Evolutionary conservation across 1,140 invertebrate species (phyloP), one percentile per base, ranked within the genome.

Genomic region (Pseudomyrmex flavicornis): DNA sequence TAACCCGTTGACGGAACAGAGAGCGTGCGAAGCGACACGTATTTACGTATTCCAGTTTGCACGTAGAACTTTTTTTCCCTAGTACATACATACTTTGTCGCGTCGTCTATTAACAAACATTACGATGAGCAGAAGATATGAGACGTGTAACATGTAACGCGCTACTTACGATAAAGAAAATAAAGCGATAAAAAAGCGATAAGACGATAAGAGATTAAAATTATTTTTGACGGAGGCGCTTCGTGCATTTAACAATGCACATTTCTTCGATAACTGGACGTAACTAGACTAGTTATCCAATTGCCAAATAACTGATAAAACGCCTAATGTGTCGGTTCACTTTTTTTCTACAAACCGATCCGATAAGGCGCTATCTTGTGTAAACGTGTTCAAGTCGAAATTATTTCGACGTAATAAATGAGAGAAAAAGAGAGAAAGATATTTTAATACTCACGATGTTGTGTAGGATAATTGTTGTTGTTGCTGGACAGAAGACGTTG

Each of bases 401-500:
- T 35, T 83, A 7, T 56, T 62, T 13, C 63, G 48, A 52, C n/a
- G 48, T 44, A 54, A 2, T 65, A 2, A 66, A 17, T 10, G 54
- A 70, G 50, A 76, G 35, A 35, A 5, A 7, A 35, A 7, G 5
- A 35, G 35, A 26, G 35, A 35, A 35, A 35, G 13, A 62, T 52
- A 15, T 4, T 17, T 48, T 4, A 22, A 15, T 91, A 92, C 91
- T 92, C 85, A 92, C 91, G 90, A 22, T 91, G 89, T 62, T 91
- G 91, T n/a, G 88, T 88, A 69, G 88, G 82, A 83, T 87, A 88
- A 86, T 87, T 90, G 88, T 91, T 89, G 85, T 79, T 79, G 82
- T 90, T 91, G 86, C 89, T 88, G 76, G 90, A 88, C 83, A 91
- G 87, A 26, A 91, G 88, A 85, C 87, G 73, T 22, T 75, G 90